Evolutionary conservation across 92 coral and sea anemone genomes (phyloP).

Genomic region (Parazoanthus darwini): DNA sequence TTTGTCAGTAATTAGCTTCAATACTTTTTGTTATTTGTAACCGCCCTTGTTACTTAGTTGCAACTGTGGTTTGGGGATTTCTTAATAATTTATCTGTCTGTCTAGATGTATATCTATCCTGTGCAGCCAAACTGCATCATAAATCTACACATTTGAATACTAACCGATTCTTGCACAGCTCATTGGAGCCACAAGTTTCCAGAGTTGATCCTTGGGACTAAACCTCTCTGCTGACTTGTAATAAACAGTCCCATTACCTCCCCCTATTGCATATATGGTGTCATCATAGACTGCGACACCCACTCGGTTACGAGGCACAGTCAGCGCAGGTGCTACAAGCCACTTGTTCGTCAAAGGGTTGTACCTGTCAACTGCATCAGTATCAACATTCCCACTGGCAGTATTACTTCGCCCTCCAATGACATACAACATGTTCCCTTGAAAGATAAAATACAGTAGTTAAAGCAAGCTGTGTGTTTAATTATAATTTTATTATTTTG

Average conservation of each 20-base stretch:
- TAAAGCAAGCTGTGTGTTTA: background rate
- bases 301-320: conserved; percentile 74
- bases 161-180: conserved; percentile 69
- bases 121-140: too few relatives aligned
- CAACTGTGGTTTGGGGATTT: too few relatives aligned
- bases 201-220: conserved; percentile 63
- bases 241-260: conserved; percentile 67
- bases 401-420: conserved; percentile 88
- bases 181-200: conserved; percentile 67
- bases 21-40: too few relatives aligned
- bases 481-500: background rate
- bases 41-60: too few relatives aligned
- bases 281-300: conserved; percentile 67
- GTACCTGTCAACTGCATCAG: conserved; percentile 70
- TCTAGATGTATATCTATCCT: too few relatives aligned
- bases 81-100: too few relatives aligned
- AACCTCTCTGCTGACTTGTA: conserved; percentile 66
- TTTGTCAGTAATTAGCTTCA: too few relatives aligned
- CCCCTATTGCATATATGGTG: conserved; percentile 77
- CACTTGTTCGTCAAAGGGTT: conserved; percentile 73
- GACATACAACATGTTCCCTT: conserved; percentile 78
- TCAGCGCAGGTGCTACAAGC: conserved; percentile 64
- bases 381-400: conserved; percentile 70
- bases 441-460: background rate
- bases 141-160: background rate